A percentile compares a stretch with the other conserved stretches of the same genome.
Conservation (phyloP, 1,140 invertebrate genomes). For the Drosophila obscura region DNA sequence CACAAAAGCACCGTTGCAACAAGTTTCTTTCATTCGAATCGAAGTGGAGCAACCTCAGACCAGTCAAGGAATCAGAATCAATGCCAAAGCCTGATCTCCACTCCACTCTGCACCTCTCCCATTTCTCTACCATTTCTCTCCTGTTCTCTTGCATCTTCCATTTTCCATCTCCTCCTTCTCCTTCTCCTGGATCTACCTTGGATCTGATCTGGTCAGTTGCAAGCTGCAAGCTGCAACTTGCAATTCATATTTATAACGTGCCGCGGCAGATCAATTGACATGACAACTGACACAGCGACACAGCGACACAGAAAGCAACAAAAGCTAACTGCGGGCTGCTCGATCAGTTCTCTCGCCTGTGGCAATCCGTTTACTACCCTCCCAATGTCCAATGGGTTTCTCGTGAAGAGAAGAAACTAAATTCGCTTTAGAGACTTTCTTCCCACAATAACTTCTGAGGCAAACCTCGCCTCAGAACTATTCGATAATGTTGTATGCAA, state of each 20-base stretch:
- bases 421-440: too few relatives aligned
- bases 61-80: conserved; percentile 47
- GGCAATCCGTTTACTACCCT: too few relatives aligned
- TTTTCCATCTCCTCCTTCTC: neutral
- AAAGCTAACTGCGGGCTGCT: conserved; percentile 22
- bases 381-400: too few relatives aligned
- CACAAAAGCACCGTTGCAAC: conserved; percentile 70
- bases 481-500: conserved; percentile 58
- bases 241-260: conserved; percentile 65
- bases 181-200: neutral
- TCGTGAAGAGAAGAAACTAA: too few relatives aligned
- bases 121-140: neutral
- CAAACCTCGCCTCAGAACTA: conserved; percentile 33
- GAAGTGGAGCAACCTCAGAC: conserved; percentile 59
- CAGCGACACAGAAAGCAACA: conserved; percentile 46
- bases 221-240: neutral
- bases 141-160: too few relatives aligned
- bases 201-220: neutral
- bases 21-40: conserved; percentile 40
- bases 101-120: neutral
- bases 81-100: neutral
- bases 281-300: conserved; percentile 62
- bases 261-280: conserved; percentile 65
- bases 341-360: neutral
- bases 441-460: neutral